These are phyloP conservation scores for Protodeltote pygarga DNA, from an alignment of 2,888 invertebrate species.

Conservation along the genomic window DNA sequence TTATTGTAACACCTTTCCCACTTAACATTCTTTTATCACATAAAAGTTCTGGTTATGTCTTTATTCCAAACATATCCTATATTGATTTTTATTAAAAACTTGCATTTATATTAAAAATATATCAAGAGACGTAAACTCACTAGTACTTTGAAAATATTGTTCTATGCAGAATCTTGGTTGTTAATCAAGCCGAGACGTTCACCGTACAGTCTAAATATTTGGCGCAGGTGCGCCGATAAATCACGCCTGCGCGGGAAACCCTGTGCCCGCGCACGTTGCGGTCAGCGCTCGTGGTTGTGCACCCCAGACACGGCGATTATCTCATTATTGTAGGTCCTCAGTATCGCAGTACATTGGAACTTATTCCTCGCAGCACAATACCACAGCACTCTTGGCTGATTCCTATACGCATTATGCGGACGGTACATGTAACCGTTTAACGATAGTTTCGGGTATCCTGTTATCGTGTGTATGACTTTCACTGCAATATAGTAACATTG, in stretches of 20 bases:
- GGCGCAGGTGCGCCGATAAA: conserved; percentile 51
- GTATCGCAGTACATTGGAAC: conserved; percentile 70
- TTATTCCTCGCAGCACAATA: conserved; percentile 75
- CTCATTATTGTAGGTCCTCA: conserved; percentile 71
- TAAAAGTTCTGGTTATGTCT: too few relatives aligned
- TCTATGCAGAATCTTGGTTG: conserved; percentile 17
- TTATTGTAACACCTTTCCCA: too few relatives aligned
- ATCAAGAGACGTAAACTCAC: too few relatives aligned
- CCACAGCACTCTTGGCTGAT: conserved; percentile 77
- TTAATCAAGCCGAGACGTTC: conserved; percentile 54
- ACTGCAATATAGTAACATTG: conserved; percentile 63
- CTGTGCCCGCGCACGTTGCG: conserved; percentile 49
- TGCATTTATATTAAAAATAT: too few relatives aligned
- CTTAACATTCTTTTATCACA: too few relatives aligned
- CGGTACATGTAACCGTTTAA: conserved; percentile 74
- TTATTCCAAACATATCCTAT: too few relatives aligned
- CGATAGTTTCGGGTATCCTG: conserved; percentile 77
- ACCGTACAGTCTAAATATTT: conserved; percentile 61
- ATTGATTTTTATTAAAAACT: too few relatives aligned
- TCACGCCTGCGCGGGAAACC: conserved; percentile 33
- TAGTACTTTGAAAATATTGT: not conserved
- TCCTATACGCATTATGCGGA: conserved; percentile 80
- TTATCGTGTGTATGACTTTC: conserved; percentile 69
- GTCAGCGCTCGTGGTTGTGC: conserved; percentile 74
- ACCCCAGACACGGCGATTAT: conserved; percentile 67